Evolutionary conservation across 1,140 invertebrate genomes (phyloP), one percentile per base, ranked within the genome.

Genomic region (Nasonia giraulti): DNA sequence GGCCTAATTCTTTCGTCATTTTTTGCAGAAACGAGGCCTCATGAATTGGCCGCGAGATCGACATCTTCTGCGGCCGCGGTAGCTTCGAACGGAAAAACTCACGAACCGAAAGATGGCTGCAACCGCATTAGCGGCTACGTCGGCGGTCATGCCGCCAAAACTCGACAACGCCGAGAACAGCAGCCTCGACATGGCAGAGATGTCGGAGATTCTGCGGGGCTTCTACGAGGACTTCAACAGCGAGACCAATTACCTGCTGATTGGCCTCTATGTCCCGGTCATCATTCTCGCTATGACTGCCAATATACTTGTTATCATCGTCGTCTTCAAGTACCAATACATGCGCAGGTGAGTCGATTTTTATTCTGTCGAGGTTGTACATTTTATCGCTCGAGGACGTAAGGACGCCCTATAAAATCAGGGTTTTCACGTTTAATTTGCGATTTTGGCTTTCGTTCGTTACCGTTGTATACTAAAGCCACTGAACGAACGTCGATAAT

Each of bases 291-390:
- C 95, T 1, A 91, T 95, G 20, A 91, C 93, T 1, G 94, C 95
- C 14, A 96, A 96, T 85, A 92, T 94, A 2, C 92, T 96, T 80
- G 94, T 96, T 66, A 95, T 96, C 86, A 92, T 95, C 75, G 95
- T 95, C 4, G 95, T 96, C 47, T 93, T 95, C 89, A 95, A 95
- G 86, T 96, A 95, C 89, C 94, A 95, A 83, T 95, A 95, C 87
- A 95, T 96, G 94, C 92, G 95, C 84, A 96, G 94, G 95, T 96
- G 11, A 31, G 68, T 7, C 23, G 8, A 27, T 10, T 7, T 69
- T 69, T 27, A 11, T 71, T n/a, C 40, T 44, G 40, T 4, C 5
- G 33, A 44, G 10, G 40, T 44, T 44, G 10, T 44, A 8, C 1
- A 44, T 44, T 27, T 27, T 27, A 27, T 27, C 27, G 27, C 27